Conservation (phyloP, 2,888 invertebrate genomes). For the Catonia carolina region DNA sequence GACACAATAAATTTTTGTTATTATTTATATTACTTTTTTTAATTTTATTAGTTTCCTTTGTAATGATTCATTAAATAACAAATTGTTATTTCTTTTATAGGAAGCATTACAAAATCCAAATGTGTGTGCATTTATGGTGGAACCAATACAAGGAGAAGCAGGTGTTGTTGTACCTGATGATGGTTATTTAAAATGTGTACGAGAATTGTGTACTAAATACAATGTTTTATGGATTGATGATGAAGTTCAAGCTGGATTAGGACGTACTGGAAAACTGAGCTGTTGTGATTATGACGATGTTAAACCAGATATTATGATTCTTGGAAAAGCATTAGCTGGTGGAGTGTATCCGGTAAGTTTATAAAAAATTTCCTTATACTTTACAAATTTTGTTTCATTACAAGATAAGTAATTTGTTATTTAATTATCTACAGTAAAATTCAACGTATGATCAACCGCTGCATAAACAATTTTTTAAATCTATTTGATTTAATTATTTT, state of each 20-base stretch:
- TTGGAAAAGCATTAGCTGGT: constrained; percentile 92
- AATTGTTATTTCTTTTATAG: too few species aligned
- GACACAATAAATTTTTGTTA: too few species aligned
- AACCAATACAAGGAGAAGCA: constrained; percentile 95
- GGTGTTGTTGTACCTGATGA: constrained; percentile 83
- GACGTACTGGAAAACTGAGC: constrained; percentile 78
- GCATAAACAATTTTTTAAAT: too few species aligned
- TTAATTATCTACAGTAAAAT: too few species aligned
- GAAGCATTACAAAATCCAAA: constrained; percentile 67
- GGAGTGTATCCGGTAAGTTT: constrained; percentile 65
- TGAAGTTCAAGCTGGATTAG: constrained; percentile 92
- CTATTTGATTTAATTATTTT: too few species aligned
- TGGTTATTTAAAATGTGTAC: constrained; percentile 73
- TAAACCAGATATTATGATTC: constrained; percentile 78
- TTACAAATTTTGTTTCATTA: too few species aligned
- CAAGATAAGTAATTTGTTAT: too few species aligned
- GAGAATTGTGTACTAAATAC: constrained; percentile 78
- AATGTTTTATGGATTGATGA: constrained; percentile 93
- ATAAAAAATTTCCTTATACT: too few species aligned
- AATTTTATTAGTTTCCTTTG: too few species aligned
- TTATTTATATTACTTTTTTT: too few species aligned
- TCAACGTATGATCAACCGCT: too few species aligned
- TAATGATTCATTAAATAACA: too few species aligned
- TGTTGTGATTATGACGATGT: constrained; percentile 74
- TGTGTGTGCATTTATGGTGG: constrained; percentile 92